A percentile compares a stretch with the other conserved stretches of the same genome.
Evolutionary conservation across 2,797 vertebrate genomes (phyloP).

Genomic region (Spondyliosoma cantharus): DNA sequence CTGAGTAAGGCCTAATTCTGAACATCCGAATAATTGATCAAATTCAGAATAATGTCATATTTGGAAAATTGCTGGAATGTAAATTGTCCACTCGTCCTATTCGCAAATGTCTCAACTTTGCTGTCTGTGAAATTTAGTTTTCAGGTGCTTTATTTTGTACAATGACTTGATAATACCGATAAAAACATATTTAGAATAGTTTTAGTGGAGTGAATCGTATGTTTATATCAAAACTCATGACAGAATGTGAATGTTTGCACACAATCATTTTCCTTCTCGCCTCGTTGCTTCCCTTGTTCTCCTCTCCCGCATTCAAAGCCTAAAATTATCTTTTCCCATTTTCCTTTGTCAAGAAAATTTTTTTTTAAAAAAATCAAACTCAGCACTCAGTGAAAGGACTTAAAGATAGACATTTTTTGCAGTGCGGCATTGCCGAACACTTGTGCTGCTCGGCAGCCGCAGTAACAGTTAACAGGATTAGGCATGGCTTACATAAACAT

Average conservation of each 20-base stretch:
- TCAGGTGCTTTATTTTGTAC: neutral
- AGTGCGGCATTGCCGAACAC: conserved; percentile 54
- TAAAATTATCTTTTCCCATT: conserved; percentile 6
- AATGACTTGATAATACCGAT: neutral
- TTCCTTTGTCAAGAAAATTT: conserved; percentile 12
- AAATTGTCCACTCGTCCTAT: neutral
- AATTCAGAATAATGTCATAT: too few relatives aligned
- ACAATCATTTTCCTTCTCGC: neutral
- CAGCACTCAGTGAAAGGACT: conserved; percentile 34
- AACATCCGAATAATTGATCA: too few relatives aligned
- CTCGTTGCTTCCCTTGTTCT: neutral
- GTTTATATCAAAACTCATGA: neutral
- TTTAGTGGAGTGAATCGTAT: neutral
- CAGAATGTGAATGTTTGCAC: neutral
- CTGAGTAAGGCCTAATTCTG: too few relatives aligned
- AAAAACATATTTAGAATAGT: neutral
- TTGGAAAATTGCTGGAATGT: too few relatives aligned
- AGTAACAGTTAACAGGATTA: conserved; percentile 82
- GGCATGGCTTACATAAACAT: conserved; percentile 83
- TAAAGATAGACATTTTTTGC: conserved; percentile 50
- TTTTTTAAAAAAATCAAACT: conserved; percentile 3
- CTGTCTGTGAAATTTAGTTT: neutral
- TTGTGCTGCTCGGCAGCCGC: conserved; percentile 64
- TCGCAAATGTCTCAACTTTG: neutral
- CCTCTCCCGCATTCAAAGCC: neutral